Conservation (phyloP, 2,113 vertebrate genomes). For the Apteryx mantelli region DNA sequence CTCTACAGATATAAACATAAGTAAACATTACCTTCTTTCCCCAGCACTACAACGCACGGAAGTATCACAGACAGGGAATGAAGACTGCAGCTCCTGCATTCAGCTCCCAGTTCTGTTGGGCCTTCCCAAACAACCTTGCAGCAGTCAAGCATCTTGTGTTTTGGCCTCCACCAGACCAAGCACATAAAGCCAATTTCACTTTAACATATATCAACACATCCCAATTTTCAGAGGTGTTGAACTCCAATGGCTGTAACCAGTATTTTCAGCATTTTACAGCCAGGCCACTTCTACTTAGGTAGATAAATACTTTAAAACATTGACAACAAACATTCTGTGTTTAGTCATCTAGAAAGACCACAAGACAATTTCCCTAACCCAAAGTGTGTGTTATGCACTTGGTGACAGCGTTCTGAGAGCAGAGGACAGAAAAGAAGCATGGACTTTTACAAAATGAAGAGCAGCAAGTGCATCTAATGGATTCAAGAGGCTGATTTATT, state of each 20-base stretch:
- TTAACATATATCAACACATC: neutral
- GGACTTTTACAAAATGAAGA: neutral
- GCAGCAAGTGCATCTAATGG: neutral
- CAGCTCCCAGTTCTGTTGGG: neutral
- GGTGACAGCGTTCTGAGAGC: neutral
- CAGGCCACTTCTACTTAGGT: neutral
- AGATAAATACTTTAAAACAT: slow-evolving; percentile 26
- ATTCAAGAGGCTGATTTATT: slow-evolving; percentile 28
- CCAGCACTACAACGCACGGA: neutral
- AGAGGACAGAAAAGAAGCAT: neutral
- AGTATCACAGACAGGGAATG: neutral
- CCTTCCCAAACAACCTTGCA: neutral
- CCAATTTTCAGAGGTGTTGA: neutral
- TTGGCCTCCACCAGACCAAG: neutral
- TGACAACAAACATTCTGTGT: neutral
- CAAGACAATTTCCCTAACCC: neutral
- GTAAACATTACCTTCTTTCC: slow-evolving; percentile 47
- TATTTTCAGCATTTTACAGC: slow-evolving; percentile 1
- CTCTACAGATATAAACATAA: slow-evolving; percentile 35
- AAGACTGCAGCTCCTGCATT: neutral
- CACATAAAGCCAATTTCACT: neutral
- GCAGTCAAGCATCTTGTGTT: neutral
- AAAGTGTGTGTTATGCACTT: neutral
- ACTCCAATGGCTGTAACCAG: neutral
- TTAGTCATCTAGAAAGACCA: neutral